Base-by-base conservation (phyloP, 1,140 invertebrate species). In the Heliconius hermathena region DNA sequence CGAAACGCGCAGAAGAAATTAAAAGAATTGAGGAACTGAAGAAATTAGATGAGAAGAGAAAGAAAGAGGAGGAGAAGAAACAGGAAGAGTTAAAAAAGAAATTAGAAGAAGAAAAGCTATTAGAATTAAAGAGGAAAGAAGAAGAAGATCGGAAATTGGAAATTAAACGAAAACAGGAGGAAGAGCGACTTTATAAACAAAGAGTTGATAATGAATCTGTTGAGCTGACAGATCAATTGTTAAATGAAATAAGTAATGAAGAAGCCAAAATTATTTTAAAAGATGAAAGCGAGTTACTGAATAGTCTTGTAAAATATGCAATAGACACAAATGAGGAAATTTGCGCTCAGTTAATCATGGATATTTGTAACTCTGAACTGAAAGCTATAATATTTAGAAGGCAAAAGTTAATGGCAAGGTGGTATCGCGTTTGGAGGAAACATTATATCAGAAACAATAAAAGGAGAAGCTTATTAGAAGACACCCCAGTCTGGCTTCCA, bases 401-500 rank as follows among this genome's bases (percentile, higher is more conserved):
- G 33, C 82, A 88, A 20, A 90, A 90, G 74, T 70, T 94, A 57
- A 88, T 90, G 85, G 89, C 85, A 74, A 91, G 91, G 79, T 93
- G 88, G 85, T 92, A 89, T 77, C 20, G 84, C 80, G 82, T 90
- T 72, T 93, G 95, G 82, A 90, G 92, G 46, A 84, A 89, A 57
- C 95, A 93, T 54, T 90, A 95, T 33, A 91, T 94, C 18, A 93
- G 90, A 29, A 96, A 95, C 80, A 91, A 94, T 81, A 95, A 95
- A 91, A 93, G 92, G 72, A 90, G 91, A 71, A 93, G 83, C 81
- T 91, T 96, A 13, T 86, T 97, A 49, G 95, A 96, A 80, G 94
- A 95, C 77, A 96, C 95, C 9, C 96, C 96, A 1, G 93, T 96
- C 22, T 97, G 96, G 96, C 84, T 96, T 26, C 90, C 95, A 60